Percentiles rank a stretch among this genome's conserved stretches.
These are phyloP conservation scores for Pheosia tremula DNA, from an alignment of 2,888 invertebrate genomes.

Conservation along the genomic window DNA sequence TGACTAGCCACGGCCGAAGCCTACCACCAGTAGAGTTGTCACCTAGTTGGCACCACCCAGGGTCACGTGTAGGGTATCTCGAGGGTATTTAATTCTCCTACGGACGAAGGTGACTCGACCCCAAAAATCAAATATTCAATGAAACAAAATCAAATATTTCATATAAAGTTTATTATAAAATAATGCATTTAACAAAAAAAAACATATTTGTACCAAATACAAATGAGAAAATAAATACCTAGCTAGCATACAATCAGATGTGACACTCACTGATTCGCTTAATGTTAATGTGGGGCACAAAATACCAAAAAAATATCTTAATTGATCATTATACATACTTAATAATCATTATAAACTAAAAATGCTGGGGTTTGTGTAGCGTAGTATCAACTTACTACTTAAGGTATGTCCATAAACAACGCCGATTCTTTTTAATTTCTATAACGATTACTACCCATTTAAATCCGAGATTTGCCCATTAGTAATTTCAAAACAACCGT, in stretches of 20 bases:
- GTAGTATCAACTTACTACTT: constrained; percentile 2
- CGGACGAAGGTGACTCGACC: no score
- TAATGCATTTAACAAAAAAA: constrained; percentile 27
- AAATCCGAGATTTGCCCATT: no score
- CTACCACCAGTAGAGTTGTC: no score
- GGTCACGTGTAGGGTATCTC: no score
- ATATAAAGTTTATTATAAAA: constrained; percentile 36
- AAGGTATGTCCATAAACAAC: constrained; percentile 32
- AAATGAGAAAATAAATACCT: constrained; percentile 32
- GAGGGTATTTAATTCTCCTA: no score
- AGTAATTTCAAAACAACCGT: no score
- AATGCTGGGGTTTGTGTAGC: constrained; percentile 32
- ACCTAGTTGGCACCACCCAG: no score
- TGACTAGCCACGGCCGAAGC: no score
- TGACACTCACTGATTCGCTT: constrained; percentile 30
- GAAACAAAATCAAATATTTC: constrained; percentile 20
- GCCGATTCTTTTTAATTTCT: neutral
- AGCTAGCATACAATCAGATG: constrained; percentile 28
- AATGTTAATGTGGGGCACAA: constrained; percentile 20
- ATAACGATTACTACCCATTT: no score
- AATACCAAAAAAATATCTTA: constrained; percentile 40
- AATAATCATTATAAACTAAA: constrained; percentile 23
- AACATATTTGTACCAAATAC: constrained; percentile 35
- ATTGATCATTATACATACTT: constrained; percentile 1
- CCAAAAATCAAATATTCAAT: no score